These are phyloP conservation scores for Xenopus tropicalis DNA, from an alignment of 2,113 vertebrate genomes.

Conservation along the genomic window DNA sequence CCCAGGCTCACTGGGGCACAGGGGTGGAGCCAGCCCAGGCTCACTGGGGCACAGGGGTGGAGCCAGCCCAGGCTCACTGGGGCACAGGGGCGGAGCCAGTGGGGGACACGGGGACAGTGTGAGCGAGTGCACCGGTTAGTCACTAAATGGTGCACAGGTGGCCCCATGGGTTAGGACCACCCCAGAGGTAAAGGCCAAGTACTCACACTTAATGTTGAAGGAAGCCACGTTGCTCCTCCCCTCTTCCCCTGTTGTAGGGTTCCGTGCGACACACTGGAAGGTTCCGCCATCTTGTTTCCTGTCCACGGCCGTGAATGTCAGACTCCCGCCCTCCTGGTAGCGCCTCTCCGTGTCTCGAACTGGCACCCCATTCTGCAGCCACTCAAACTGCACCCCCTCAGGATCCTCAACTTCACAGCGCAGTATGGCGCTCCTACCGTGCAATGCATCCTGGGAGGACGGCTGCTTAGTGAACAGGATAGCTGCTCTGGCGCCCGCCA, in stretches of 20 bases:
- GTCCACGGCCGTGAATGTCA: conserved; percentile 83
- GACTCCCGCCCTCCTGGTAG: conserved; percentile 85
- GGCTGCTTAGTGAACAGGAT: conserved; percentile 91
- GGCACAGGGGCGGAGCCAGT: too few relatives aligned
- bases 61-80: too few relatives aligned
- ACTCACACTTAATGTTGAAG: conserved; percentile 98
- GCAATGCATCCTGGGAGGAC: conserved; percentile 89
- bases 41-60: too few relatives aligned
- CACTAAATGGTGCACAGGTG: too few relatives aligned
- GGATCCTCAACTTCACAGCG: conserved; percentile 86
- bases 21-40: too few relatives aligned
- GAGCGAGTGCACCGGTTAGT: too few relatives aligned
- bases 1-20: too few relatives aligned
- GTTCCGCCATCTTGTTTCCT: conserved; percentile 75
- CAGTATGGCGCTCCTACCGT: conserved; percentile 90
- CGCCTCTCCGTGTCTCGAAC: conserved; percentile 73
- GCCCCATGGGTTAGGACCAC: too few relatives aligned
- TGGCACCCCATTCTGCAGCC: conserved; percentile 71
- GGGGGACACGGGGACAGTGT: too few relatives aligned
- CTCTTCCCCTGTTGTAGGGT: conserved; percentile 62
- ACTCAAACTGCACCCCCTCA: conserved; percentile 59
- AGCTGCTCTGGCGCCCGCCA: conserved; percentile 51
- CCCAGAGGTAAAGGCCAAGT: background rate
- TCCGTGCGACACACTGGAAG: conserved; percentile 81
- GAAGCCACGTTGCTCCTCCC: conserved; percentile 76